Evolutionary conservation across 1,140 invertebrate species (phyloP).

Genomic region (Aphaenogaster floridana): DNA sequence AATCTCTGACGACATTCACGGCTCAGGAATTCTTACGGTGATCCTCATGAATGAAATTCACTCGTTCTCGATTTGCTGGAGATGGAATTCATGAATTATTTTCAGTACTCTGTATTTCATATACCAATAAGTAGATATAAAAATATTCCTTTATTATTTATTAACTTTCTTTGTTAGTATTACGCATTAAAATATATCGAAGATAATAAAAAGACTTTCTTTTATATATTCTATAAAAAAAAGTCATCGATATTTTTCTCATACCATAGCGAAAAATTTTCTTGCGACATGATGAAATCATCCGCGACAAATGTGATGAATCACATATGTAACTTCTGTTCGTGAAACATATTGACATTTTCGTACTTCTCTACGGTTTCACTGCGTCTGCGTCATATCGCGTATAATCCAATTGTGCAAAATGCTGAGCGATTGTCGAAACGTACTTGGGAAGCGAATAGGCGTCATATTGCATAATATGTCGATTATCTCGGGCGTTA

Average conservation of each 20-base stretch:
- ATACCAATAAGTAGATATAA: neutral
- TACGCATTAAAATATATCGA: neutral
- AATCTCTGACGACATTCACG: slow-evolving; percentile 70
- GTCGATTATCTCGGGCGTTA: slow-evolving; percentile 70
- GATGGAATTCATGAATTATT: neutral
- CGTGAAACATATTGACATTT: slow-evolving; percentile 29
- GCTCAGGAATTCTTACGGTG: slow-evolving; percentile 62
- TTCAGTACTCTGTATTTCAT: neutral
- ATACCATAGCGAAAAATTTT: neutral
- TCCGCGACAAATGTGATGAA: neutral
- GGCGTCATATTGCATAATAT: slow-evolving; percentile 67
- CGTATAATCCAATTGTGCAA: slow-evolving; percentile 26
- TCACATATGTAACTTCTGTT: neutral
- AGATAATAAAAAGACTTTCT: neutral
- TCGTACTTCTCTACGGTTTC: neutral
- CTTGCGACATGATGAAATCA: neutral
- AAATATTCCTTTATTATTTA: neutral
- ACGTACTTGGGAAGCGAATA: slow-evolving; percentile 65
- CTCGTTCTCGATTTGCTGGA: neutral
- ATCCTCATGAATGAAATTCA: slow-evolving; percentile 63
- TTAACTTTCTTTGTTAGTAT: neutral
- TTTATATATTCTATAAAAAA: neutral
- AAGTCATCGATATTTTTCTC: neutral
- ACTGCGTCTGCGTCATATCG: neutral
- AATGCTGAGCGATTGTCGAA: slow-evolving; percentile 36